phyloP scores from a whole-genome alignment of 2,113 vertebrate species.

The Origma solitaria region DNA sequence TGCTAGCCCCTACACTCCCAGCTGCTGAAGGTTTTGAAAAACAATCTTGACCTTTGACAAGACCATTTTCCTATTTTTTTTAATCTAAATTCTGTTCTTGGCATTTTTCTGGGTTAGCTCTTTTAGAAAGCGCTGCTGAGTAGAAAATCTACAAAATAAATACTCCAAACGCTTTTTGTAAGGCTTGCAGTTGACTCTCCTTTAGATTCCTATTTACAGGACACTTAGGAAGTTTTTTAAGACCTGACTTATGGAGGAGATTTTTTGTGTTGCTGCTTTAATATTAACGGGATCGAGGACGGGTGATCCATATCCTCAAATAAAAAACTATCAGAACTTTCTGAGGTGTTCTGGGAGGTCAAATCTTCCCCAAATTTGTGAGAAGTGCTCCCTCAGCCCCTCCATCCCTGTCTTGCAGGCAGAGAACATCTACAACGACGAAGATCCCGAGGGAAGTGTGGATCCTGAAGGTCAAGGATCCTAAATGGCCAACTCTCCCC shows the following conservation, averaged over 20 bases:
- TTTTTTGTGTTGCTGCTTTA: fast-evolving
- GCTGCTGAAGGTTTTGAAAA: not conserved
- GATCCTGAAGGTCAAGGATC: constrained; percentile 90
- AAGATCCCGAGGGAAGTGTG: constrained; percentile 93
- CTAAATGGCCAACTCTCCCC: constrained; percentile 48
- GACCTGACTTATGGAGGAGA: fast-evolving
- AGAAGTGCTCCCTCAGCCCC: not conserved
- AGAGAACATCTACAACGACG: constrained; percentile 98
- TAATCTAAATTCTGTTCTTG: not conserved
- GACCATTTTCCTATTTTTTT: not conserved
- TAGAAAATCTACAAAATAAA: not conserved
- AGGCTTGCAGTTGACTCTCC: not conserved
- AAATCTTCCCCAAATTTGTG: not conserved
- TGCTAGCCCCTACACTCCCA: not conserved
- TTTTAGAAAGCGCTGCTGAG: not conserved
- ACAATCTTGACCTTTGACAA: not conserved
- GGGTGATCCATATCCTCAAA: not conserved
- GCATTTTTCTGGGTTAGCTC: not conserved
- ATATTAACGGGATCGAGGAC: not conserved
- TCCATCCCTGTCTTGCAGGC: constrained; percentile 75
- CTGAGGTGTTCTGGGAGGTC: not conserved
- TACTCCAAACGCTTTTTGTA: not conserved
- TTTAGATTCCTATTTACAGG: not conserved
- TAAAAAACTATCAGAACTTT: not conserved
- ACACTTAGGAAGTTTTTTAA: not conserved